Conservation (phyloP, 2,113 vertebrate genomes). For the Paedocypris sp. region DNA sequence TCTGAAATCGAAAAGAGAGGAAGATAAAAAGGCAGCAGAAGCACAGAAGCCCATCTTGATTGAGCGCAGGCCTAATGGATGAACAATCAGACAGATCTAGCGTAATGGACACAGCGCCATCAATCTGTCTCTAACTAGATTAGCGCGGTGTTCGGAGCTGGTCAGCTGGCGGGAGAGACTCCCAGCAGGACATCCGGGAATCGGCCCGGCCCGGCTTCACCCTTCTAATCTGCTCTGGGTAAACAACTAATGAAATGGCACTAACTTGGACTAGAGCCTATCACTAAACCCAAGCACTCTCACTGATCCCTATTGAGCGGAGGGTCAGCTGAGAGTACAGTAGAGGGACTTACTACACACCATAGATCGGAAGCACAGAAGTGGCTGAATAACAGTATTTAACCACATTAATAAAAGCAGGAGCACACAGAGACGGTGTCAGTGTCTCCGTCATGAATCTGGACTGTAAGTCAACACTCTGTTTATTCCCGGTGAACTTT, state of each 20-base stretch:
- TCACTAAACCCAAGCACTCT: constrained; percentile 12
- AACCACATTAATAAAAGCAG: not conserved
- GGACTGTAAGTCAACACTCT: constrained; percentile 37
- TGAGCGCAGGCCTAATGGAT: constrained; percentile 31
- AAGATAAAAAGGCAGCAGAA: constrained; percentile 1
- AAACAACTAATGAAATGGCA: constrained; percentile 37
- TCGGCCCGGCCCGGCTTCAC: not conserved
- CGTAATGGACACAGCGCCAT: constrained; percentile 39
- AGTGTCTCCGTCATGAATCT: constrained; percentile 10
- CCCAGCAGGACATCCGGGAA: constrained; percentile 26
- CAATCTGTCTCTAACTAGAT: constrained; percentile 38
- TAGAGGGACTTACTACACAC: too few relatives aligned
- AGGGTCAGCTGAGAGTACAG: too few relatives aligned
- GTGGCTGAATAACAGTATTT: too few relatives aligned
- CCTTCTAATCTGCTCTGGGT: constrained; percentile 28
- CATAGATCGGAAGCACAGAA: too few relatives aligned
- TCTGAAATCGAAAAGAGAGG: constrained; percentile 4
- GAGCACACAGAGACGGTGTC: constrained; percentile 12
- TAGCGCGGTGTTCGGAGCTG: constrained; percentile 31
- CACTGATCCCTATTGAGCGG: constrained; percentile 21
- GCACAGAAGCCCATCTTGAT: constrained; percentile 26
- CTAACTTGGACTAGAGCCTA: constrained; percentile 22
- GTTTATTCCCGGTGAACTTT: constrained; percentile 31
- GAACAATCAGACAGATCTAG: constrained; percentile 32
- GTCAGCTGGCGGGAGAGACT: constrained; percentile 21